These are phyloP conservation scores for Pelosia muscerda DNA, from an alignment of 2,888 invertebrate species.

Conservation along the genomic window DNA sequence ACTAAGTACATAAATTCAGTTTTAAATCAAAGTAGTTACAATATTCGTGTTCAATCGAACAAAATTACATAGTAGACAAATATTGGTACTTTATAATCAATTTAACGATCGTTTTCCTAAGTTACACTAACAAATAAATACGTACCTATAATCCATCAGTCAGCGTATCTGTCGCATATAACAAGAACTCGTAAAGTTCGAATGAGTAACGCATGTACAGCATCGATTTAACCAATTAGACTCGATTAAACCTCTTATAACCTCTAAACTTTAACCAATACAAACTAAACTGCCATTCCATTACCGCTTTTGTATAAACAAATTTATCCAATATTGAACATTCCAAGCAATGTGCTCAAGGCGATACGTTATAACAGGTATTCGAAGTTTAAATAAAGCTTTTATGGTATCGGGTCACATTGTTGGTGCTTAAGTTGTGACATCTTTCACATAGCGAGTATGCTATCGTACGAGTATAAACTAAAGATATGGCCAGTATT, in stretches of 20 bases:
- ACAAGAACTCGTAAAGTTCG: conserved; percentile 69
- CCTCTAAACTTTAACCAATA: conserved; percentile 33
- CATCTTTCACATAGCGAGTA: conserved; percentile 68
- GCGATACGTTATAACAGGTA: background rate
- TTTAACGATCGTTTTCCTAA: conserved; percentile 56
- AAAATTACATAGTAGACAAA: conserved; percentile 54
- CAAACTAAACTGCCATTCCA: background rate
- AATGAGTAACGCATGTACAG: conserved; percentile 66
- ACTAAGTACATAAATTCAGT: background rate
- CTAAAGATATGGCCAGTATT: conserved; percentile 47
- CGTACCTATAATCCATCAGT: conserved; percentile 62
- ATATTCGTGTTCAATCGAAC: conserved; percentile 26
- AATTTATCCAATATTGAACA: background rate
- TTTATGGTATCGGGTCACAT: conserved; percentile 47
- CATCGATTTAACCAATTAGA: conserved; percentile 79
- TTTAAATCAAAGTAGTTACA: conserved; percentile 4
- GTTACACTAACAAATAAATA: conserved; percentile 53
- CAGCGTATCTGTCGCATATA: conserved; percentile 54
- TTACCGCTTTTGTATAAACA: conserved; percentile 16
- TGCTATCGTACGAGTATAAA: conserved; percentile 44
- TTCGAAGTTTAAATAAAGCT: background rate
- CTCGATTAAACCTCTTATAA: conserved; percentile 57
- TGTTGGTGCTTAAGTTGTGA: conserved; percentile 58
- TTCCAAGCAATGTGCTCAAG: conserved; percentile 17
- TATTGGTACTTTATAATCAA: conserved; percentile 42